These are phyloP conservation scores for Zaprionus bogoriensis DNA, from an alignment of 2,888 invertebrate genomes.

Conservation along the genomic window DNA sequence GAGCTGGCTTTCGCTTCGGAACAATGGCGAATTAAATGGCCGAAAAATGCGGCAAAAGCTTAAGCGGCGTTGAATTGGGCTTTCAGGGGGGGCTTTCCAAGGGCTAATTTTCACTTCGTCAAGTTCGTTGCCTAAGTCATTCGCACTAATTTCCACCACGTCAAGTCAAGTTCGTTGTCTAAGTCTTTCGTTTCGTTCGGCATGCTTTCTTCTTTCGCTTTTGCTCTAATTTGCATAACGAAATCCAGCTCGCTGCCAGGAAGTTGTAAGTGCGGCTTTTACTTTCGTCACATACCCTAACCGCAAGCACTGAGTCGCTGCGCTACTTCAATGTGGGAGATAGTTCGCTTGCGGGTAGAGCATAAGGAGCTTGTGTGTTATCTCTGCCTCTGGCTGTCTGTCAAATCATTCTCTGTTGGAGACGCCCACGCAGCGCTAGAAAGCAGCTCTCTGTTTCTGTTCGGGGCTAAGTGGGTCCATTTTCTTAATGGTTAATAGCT, in stretches of 20 bases:
- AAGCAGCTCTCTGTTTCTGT: slow-evolving; percentile 28
- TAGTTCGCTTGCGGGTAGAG: too few species aligned
- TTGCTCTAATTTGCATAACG: slow-evolving; percentile 62
- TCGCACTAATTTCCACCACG: slow-evolving; percentile 33
- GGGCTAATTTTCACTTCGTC: slow-evolving; percentile 67
- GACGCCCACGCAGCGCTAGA: slow-evolving; percentile 36
- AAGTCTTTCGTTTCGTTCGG: slow-evolving; percentile 15
- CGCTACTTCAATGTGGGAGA: too few species aligned
- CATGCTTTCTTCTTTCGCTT: slow-evolving; percentile 42
- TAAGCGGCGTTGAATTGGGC: slow-evolving; percentile 15
- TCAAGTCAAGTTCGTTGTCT: neutral
- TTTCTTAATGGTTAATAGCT: slow-evolving; percentile 33
- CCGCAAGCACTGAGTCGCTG: too few species aligned
- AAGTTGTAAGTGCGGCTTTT: slow-evolving; percentile 39
- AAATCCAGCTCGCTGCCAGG: slow-evolving; percentile 47
- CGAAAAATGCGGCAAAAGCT: slow-evolving; percentile 10
- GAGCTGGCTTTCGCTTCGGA: slow-evolving; percentile 42
- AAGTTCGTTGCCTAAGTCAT: slow-evolving; percentile 69
- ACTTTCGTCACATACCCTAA: too few species aligned
- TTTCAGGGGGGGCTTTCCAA: slow-evolving; percentile 41
- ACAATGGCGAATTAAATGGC: slow-evolving; percentile 27
- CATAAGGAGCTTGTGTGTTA: too few species aligned
- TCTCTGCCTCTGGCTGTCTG: neutral
- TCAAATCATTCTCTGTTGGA: slow-evolving; percentile 1
- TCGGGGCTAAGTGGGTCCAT: too few species aligned